Percentiles rank a stretch among this genome's conserved stretches.
Conservation (phyloP, 1,140 invertebrate species). For the Probaryconus sp. region DNA sequence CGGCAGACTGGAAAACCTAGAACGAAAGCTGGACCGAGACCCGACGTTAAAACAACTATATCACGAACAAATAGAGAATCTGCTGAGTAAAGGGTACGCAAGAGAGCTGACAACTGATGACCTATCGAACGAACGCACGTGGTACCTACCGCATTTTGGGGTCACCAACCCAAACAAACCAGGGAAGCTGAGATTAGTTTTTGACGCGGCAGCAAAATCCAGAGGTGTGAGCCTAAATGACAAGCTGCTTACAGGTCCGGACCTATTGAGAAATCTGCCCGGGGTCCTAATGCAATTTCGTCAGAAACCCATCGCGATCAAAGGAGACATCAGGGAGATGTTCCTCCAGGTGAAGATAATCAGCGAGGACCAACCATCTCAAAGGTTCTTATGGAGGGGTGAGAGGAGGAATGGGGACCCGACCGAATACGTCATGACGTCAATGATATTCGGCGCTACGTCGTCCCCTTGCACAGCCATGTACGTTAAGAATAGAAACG, state of each 20-base stretch:
- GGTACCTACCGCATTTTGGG: conserved; percentile 65
- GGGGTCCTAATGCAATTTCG: conserved; percentile 67
- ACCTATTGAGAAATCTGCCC: conserved; percentile 54
- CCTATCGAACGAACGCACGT: background rate
- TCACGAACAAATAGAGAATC: conserved; percentile 30
- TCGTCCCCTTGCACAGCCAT: conserved; percentile 66
- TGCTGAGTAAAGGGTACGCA: conserved; percentile 44
- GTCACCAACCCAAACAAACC: conserved; percentile 61
- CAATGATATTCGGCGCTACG: conserved; percentile 67
- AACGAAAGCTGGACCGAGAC: conserved; percentile 1
- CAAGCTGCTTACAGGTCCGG: conserved; percentile 60
- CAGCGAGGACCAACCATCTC: conserved; percentile 52
- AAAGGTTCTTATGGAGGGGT: conserved; percentile 65
- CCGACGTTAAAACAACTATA: conserved; percentile 4
- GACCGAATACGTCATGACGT: conserved; percentile 62
- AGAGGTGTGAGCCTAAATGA: conserved; percentile 59
- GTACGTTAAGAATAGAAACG: conserved; percentile 68
- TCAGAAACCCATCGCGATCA: conserved; percentile 53
- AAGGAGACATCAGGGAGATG: conserved; percentile 70
- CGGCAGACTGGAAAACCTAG: background rate
- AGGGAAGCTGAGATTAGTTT: conserved; percentile 57
- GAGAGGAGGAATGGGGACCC: conserved; percentile 24
- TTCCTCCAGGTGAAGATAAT: conserved; percentile 66
- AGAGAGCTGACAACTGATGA: background rate
- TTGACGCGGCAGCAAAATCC: conserved; percentile 59